These are phyloP conservation scores for Drosophila santomea DNA, from an alignment of 1,140 invertebrate species.

Conservation along the genomic window DNA sequence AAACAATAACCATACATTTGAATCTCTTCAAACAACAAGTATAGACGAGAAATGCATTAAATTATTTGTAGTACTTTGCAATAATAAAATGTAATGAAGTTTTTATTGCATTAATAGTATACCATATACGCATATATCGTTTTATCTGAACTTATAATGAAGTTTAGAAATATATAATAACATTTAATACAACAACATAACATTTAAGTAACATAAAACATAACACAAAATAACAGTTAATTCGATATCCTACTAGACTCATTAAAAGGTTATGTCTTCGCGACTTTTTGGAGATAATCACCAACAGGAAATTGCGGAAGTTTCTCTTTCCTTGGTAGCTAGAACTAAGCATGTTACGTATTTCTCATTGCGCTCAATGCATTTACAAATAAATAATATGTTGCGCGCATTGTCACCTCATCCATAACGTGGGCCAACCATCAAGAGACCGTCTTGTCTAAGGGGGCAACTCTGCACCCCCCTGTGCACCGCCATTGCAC, in stretches of 20 bases:
- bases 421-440: slow-evolving; percentile 60
- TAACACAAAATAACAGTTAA: too few species aligned
- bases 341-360: not conserved
- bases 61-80: too few species aligned
- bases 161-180: too few species aligned
- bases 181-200: too few species aligned
- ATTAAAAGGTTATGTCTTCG: slow-evolving; percentile 9
- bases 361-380: not conserved
- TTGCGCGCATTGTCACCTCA: slow-evolving; percentile 66
- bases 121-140: too few species aligned
- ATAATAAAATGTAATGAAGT: too few species aligned
- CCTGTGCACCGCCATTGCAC: slow-evolving; percentile 12
- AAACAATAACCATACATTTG: too few species aligned
- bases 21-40: too few species aligned
- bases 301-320: slow-evolving; percentile 1
- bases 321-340: not conserved
- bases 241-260: not conserved
- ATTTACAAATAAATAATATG: slow-evolving; percentile 14
- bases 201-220: too few species aligned
- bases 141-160: too few species aligned
- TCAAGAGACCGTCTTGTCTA: slow-evolving; percentile 30
- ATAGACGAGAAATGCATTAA: too few species aligned
- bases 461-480: slow-evolving; percentile 4
- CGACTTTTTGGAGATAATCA: slow-evolving; percentile 10
- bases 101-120: too few species aligned